A percentile compares a stretch with the other conserved stretches of the same genome.
These are phyloP conservation scores for Brevimyrus niger DNA, from an alignment of 2,113 vertebrate species.

Conservation along the genomic window DNA sequence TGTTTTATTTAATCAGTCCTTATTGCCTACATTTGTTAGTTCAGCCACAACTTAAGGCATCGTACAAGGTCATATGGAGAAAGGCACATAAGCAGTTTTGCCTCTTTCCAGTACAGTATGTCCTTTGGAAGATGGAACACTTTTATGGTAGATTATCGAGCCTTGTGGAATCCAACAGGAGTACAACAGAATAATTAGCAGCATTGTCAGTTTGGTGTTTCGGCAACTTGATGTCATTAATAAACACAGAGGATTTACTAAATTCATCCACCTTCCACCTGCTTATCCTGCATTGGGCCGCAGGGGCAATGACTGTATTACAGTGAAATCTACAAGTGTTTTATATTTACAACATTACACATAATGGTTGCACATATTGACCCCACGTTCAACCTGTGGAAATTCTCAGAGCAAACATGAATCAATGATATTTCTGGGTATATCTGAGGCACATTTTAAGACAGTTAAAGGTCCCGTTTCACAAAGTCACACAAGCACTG, in stretches of 20 bases:
- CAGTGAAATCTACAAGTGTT: not conserved
- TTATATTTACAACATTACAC: not conserved
- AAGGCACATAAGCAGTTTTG: not conserved
- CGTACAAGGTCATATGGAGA: not conserved
- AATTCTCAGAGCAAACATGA: not conserved
- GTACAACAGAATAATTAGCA: not conserved
- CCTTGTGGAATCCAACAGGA: not conserved
- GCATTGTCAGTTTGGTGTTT: not conserved
- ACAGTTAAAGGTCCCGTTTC: not conserved
- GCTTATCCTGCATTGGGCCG: not conserved
- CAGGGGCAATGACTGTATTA: not conserved
- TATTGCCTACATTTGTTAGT: slow-evolving; percentile 13
- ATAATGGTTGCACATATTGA: not conserved
- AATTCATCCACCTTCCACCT: not conserved
- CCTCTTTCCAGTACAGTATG: not conserved
- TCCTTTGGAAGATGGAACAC: not conserved
- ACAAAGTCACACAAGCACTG: not conserved
- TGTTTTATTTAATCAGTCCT: slow-evolving; percentile 15
- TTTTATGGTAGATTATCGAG: not conserved
- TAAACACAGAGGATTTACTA: not conserved
- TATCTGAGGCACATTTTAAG: not conserved
- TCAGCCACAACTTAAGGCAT: not conserved
- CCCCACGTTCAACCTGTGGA: not conserved
- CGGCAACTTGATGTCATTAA: not conserved
- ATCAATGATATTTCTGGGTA: not conserved